Percentiles rank a stretch among this genome's conserved stretches.
phyloP scores from a whole-genome alignment of 2,113 vertebrate species.

The Psilopsiagon aymara region DNA sequence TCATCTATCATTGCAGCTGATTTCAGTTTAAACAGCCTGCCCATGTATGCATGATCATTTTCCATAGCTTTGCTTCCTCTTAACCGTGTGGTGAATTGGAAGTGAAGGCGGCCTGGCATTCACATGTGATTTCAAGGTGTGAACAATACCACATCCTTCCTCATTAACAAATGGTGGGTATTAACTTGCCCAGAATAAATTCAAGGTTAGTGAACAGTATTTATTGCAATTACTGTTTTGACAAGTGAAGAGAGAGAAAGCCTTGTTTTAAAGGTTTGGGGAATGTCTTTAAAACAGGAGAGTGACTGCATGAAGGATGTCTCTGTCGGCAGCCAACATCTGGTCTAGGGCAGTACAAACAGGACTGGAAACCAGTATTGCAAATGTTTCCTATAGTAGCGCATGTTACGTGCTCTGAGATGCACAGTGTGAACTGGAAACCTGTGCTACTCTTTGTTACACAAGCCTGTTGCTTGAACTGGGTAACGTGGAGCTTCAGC shows the following conservation, averaged over 20 bases:
- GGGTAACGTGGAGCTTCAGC: neutral
- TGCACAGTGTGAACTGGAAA: too few species aligned
- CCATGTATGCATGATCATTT: neutral
- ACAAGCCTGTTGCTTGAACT: neutral
- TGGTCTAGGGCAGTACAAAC: neutral
- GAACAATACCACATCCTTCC: neutral
- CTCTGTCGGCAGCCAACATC: neutral
- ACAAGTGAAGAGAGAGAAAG: neutral
- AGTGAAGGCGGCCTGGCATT: neutral
- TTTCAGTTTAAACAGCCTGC: neutral
- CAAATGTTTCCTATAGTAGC: accelerated
- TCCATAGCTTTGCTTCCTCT: neutral
- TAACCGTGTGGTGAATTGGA: neutral
- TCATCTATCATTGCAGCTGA: neutral
- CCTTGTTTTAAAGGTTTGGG: neutral
- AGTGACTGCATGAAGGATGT: neutral
- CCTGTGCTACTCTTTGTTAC: neutral
- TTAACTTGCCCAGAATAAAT: neutral
- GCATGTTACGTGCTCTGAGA: neutral
- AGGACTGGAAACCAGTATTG: neutral
- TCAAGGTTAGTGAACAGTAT: neutral
- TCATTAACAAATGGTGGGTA: neutral
- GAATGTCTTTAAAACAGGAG: neutral
- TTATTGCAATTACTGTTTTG: neutral
- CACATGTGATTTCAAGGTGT: neutral